These are phyloP conservation scores for Pandion haliaetus DNA, from an alignment of 2,113 vertebrate species.

Conservation along the genomic window DNA sequence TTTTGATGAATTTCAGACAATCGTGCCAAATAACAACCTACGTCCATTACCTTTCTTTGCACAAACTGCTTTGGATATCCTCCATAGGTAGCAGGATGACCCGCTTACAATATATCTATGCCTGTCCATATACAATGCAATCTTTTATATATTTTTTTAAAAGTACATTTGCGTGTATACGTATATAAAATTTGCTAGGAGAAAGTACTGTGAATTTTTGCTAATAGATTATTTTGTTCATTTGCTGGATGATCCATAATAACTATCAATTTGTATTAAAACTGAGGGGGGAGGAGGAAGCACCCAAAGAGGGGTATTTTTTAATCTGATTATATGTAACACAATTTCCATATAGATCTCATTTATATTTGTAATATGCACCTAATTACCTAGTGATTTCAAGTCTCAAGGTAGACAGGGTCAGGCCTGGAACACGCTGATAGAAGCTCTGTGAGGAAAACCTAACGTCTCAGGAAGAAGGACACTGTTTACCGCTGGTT, in stretches of 20 bases:
- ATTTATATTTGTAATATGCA: background rate
- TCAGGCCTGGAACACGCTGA: slow-evolving; percentile 1
- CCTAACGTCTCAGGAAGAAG: background rate
- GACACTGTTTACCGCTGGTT: background rate
- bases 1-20: background rate
- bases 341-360: background rate
- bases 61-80: background rate
- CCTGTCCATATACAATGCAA: background rate
- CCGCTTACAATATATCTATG: background rate
- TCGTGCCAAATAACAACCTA: background rate
- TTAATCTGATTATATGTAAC: background rate
- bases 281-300: rapidly evolving
- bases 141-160: too few relatives aligned
- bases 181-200: background rate
- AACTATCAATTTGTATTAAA: background rate
- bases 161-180: background rate
- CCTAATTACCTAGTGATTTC: background rate
- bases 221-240: background rate
- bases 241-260: background rate
- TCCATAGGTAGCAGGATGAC: background rate
- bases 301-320: background rate
- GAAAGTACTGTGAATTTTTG: background rate
- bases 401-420: background rate
- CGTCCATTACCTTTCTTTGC: slow-evolving; percentile 23
- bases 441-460: background rate